Conservation (phyloP, 2,797 vertebrate genomes). For the Neomorphus geoffroyi region DNA sequence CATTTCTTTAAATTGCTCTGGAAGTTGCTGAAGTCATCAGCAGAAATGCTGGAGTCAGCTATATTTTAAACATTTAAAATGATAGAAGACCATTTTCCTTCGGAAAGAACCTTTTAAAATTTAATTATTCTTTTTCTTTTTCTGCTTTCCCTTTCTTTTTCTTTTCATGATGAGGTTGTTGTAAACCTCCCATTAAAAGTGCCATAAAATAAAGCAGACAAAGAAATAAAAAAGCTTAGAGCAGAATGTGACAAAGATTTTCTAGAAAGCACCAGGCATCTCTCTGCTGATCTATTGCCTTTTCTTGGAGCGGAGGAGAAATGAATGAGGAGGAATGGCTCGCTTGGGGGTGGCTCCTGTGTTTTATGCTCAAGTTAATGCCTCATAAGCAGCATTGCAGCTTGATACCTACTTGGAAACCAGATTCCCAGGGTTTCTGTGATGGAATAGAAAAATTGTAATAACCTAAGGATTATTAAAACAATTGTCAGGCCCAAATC, state of each 20-base stretch:
- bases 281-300: background rate
- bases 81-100: constrained; percentile 44
- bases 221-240: background rate
- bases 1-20: constrained; percentile 53
- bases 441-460: background rate
- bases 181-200: constrained; percentile 56
- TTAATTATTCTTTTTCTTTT: constrained; percentile 57
- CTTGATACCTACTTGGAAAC: background rate
- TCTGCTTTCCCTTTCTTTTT: background rate
- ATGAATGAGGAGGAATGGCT: background rate
- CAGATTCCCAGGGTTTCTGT: background rate
- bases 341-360: background rate
- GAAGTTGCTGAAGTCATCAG: constrained; percentile 70
- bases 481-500: background rate
- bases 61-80: constrained; percentile 49
- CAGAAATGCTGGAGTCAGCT: constrained; percentile 64
- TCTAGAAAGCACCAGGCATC: background rate
- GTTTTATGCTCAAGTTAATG: background rate
- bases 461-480: background rate
- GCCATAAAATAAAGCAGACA: constrained; percentile 43
- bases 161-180: constrained; percentile 9
- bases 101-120: constrained; percentile 43
- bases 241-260: background rate
- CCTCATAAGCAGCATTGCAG: background rate
- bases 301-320: background rate